Base-by-base conservation (phyloP, 2,113 vertebrate species). In the Pogonocichla stellata region DNA sequence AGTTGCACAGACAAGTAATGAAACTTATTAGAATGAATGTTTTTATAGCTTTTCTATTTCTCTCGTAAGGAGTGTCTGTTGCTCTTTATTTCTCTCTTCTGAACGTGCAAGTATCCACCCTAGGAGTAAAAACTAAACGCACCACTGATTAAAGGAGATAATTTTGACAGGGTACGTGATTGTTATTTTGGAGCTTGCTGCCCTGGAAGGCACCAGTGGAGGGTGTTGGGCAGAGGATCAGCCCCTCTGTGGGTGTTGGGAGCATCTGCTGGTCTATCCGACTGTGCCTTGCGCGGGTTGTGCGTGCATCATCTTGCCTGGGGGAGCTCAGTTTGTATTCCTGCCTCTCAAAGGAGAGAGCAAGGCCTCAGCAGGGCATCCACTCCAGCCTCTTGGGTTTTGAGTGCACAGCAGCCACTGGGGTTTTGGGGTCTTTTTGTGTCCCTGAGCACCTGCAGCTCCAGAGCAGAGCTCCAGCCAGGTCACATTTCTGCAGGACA, bases 11-110 rank as follows among this genome's bases (percentile, higher is more conserved):
- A 70, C 34, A 95, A 82, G 87, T 82, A 94, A 91, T 95, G 91
- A 93, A 92, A 90, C 78, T 96, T 88, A 87, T 73, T 86, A 88
- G 85, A 96, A 90, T 74, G 26, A 88, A 83, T 88, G 47, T 78
- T 95, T 92, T 92, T 71, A 64, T 93, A 86, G 71, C 78, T 67
- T 88, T 95, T 69, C 67, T 93, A 0, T 92, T 95, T 93, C 79
- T 80, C 81, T 93, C 36, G 10, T 88, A 74, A 80, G 69, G 91
- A 94, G 72, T 89, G 72, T 89, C 34, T 36, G 15, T 81, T 89
- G 51, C 12, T 90, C 36, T 94, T 90, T 90, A 86, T 95, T 91
- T 94, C 62, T 92, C 78, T 89, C 73, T 73, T 80, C 78, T 36
- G 79, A 82, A 24, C 33, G 9, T 62, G 38, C n/a, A 80, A 85